Conservation (phyloP, 2,888 invertebrate genomes). For the Perizoma flavofasciatum region DNA sequence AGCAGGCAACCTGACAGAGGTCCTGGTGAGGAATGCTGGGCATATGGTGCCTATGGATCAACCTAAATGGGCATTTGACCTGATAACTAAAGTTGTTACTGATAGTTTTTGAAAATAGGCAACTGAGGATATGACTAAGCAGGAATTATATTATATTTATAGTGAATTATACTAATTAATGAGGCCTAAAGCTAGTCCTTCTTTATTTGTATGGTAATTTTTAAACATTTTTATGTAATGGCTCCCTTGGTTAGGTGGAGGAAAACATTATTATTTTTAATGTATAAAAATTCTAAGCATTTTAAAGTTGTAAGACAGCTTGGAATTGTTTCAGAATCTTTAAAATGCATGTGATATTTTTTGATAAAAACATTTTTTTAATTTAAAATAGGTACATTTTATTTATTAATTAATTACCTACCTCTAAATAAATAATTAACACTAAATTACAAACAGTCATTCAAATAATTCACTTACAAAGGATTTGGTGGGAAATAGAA, state of each 20-base stretch:
- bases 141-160: too few relatives aligned
- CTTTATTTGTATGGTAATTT: too few relatives aligned
- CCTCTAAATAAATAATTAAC: conserved; percentile 46
- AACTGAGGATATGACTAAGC: too few relatives aligned
- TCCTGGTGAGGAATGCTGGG: conserved; percentile 89
- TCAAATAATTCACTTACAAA: conserved; percentile 10
- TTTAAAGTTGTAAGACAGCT: too few relatives aligned
- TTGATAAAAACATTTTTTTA: conserved; percentile 22
- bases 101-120: conserved; percentile 40
- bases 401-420: conserved; percentile 44
- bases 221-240: too few relatives aligned
- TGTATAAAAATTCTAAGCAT: too few relatives aligned
- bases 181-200: too few relatives aligned
- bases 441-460: conserved; percentile 33
- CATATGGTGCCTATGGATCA: conserved; percentile 88
- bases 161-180: too few relatives aligned
- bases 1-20: conserved; percentile 88
- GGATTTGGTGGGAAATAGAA: conserved; percentile 28
- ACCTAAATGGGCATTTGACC: conserved; percentile 82
- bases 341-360: conserved; percentile 19
- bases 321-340: conserved; percentile 9
- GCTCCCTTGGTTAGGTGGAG: too few relatives aligned
- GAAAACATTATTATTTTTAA: too few relatives aligned
- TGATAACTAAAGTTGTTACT: conserved; percentile 81
- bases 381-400: conserved; percentile 41